phyloP scores from a whole-genome alignment of 2,888 invertebrate species.

The Crematogaster levior region DNA sequence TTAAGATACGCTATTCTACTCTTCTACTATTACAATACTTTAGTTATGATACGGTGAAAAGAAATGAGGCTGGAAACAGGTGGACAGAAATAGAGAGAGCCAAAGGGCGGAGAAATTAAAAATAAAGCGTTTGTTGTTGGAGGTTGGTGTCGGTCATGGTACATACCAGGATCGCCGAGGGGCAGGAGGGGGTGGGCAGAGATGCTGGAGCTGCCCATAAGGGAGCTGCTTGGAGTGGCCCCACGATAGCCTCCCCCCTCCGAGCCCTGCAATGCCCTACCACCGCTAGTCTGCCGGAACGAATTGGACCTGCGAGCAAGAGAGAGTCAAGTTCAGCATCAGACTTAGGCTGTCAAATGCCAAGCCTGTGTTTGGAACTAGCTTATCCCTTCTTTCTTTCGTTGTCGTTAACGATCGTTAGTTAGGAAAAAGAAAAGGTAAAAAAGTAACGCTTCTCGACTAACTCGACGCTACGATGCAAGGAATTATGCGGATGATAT shows the following conservation, averaged over 20 bases:
- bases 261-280: slow-evolving; percentile 88
- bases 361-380: slow-evolving; percentile 78
- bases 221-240: slow-evolving; percentile 87
- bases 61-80: slow-evolving; percentile 56
- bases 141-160: slow-evolving; percentile 84
- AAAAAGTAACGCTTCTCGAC: slow-evolving; percentile 38
- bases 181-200: slow-evolving; percentile 98
- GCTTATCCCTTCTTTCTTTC: slow-evolving; percentile 63
- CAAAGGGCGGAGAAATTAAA: slow-evolving; percentile 49
- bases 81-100: slow-evolving; percentile 37
- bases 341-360: slow-evolving; percentile 84
- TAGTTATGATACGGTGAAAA: slow-evolving; percentile 65
- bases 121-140: slow-evolving; percentile 75
- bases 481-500: slow-evolving; percentile 31
- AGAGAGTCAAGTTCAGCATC: slow-evolving; percentile 86
- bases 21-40: slow-evolving; percentile 74
- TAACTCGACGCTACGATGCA: slow-evolving; percentile 23
- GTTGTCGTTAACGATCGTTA: slow-evolving; percentile 33
- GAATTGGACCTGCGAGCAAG: slow-evolving; percentile 95
- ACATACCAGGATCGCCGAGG: slow-evolving; percentile 89
- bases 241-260: slow-evolving; percentile 90
- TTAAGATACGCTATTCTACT: slow-evolving; percentile 69
- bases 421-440: not conserved
- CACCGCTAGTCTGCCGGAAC: slow-evolving; percentile 92
- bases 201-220: slow-evolving; percentile 94